Conservation (phyloP, 2,888 invertebrate species). For the Hypsopygia costalis region DNA sequence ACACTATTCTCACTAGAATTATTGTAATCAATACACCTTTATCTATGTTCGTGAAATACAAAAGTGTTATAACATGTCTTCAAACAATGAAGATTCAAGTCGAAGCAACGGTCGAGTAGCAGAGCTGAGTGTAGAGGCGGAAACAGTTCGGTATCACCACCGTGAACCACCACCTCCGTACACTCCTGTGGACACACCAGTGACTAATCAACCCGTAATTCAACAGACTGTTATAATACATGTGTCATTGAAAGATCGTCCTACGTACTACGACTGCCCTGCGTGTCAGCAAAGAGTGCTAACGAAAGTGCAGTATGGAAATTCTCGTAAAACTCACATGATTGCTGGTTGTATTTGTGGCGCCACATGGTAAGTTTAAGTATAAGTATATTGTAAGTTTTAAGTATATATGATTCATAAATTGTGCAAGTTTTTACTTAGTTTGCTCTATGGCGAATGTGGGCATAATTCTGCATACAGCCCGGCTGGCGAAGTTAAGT, state of each 20-base stretch:
- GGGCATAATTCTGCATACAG: too few relatives aligned
- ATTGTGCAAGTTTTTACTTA: too few relatives aligned
- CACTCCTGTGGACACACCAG: constrained; percentile 22
- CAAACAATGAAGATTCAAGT: constrained; percentile 29
- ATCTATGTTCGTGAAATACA: constrained; percentile 18
- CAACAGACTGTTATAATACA: constrained; percentile 52
- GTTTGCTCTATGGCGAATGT: too few relatives aligned
- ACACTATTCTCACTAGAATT: constrained; percentile 26
- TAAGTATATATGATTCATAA: too few relatives aligned
- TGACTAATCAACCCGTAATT: constrained; percentile 34
- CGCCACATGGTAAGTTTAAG: constrained; percentile 58
- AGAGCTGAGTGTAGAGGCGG: constrained; percentile 29
- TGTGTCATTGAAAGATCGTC: constrained; percentile 40
- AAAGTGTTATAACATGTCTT: constrained; percentile 30
- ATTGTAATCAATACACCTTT: constrained; percentile 34
- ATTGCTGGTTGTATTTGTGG: constrained; percentile 68
- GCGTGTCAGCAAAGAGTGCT: constrained; percentile 49
- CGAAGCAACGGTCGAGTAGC: constrained; percentile 24
- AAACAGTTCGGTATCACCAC: constrained; percentile 23
- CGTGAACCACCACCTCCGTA: constrained; percentile 62
- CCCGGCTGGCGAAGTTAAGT: too few relatives aligned
- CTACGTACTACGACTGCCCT: constrained; percentile 50
- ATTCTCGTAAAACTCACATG: constrained; percentile 62
- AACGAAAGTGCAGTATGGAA: constrained; percentile 58
- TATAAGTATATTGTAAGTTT: too few relatives aligned